Conservation (phyloP, 2,888 invertebrate genomes). For the Tanytarsus gracilentus region DNA sequence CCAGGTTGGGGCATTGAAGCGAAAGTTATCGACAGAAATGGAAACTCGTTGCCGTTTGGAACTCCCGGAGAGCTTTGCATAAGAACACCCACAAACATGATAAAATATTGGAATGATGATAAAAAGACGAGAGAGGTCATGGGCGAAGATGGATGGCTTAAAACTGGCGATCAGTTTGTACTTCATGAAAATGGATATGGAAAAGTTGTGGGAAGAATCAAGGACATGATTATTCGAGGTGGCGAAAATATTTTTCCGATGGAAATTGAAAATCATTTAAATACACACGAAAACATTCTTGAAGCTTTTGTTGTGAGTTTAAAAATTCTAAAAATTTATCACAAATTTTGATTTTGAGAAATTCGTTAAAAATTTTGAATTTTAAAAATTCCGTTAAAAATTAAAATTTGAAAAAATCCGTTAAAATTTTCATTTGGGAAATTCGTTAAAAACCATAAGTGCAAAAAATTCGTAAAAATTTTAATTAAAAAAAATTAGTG, state of each 20-base stretch:
- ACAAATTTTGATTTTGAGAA: no score
- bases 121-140: constrained; percentile 60
- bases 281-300: constrained; percentile 56
- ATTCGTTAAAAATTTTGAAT: no score
- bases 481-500: not conserved
- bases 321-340: not conserved
- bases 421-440: no score
- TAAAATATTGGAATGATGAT: constrained; percentile 64
- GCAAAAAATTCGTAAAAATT: no score
- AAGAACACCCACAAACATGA: constrained; percentile 61
- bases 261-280: constrained; percentile 66
- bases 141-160: constrained; percentile 51
- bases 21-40: constrained; percentile 52
- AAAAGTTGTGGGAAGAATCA: constrained; percentile 58
- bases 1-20: constrained; percentile 50
- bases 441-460: no score
- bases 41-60: constrained; percentile 55
- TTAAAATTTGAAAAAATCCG: not conserved
- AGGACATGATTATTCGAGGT: constrained; percentile 69
- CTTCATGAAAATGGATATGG: constrained; percentile 51
- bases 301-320: constrained; percentile 56
- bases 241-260: constrained; percentile 76
- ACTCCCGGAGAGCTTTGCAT: constrained; percentile 62
- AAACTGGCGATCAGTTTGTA: constrained; percentile 23
- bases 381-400: no score